A percentile compares a stretch with the other conserved stretches of the same genome.
Evolutionary conservation across 2,797 vertebrate species (phyloP).

Genomic region (Gastrophryne carolinensis): DNA sequence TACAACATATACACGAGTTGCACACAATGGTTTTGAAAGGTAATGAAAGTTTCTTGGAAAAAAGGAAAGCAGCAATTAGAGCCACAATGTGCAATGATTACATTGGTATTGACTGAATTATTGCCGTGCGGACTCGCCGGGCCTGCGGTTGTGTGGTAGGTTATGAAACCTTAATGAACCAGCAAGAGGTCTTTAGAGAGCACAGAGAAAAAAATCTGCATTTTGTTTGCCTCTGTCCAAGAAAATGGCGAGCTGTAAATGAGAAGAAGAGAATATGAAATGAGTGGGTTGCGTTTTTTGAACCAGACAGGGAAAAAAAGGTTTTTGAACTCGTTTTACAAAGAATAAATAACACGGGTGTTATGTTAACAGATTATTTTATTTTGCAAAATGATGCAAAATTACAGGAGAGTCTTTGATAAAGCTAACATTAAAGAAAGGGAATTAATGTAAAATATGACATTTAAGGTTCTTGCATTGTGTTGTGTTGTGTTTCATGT

Average conservation of each 20-base stretch:
- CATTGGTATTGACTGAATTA: constrained; percentile 42
- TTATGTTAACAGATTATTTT: neutral
- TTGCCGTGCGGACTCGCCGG: neutral
- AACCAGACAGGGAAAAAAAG: neutral
- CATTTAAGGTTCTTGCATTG: no score
- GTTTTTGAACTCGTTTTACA: constrained; percentile 31
- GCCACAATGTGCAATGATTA: constrained; percentile 35
- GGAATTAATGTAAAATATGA: neutral
- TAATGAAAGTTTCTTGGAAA: constrained; percentile 8
- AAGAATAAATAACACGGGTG: constrained; percentile 26
- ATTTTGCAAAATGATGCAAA: constrained; percentile 8
- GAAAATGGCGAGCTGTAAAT: constrained; percentile 20
- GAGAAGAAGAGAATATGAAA: constrained; percentile 21
- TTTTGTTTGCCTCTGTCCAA: constrained; percentile 17
- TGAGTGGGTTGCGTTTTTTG: neutral
- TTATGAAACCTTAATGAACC: constrained; percentile 28
- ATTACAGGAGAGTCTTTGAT: neutral
- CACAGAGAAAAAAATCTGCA: neutral
- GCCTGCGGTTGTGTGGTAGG: constrained; percentile 6
- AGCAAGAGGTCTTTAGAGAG: constrained; percentile 11
- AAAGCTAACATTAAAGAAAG: constrained; percentile 22
- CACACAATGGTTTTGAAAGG: constrained; percentile 15
- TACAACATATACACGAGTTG: neutral
- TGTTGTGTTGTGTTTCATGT: no score
- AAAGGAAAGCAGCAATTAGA: constrained; percentile 23